Base-by-base conservation (phyloP, 2,888 invertebrate genomes). In the Drosophila nigritarsus region DNA sequence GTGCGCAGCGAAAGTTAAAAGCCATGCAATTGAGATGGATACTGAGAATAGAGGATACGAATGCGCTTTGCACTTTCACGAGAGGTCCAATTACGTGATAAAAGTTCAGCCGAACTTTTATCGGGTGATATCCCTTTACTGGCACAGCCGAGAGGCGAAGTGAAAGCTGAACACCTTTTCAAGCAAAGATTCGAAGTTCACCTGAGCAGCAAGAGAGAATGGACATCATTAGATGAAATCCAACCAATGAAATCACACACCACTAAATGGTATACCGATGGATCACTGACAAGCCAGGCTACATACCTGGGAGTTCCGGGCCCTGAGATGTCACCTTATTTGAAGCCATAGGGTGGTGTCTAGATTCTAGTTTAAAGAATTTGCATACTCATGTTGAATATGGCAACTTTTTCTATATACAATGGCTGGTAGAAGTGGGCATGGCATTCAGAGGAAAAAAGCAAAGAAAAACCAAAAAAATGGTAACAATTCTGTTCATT, bases 21-120 rank as follows among this genome's bases (percentile, higher is more conserved):
- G 80, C 65, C 65, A 62, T 63, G 69, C 80, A 56, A 83, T 80
- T 80, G 71, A 65, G 83, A 80, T 85, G 60, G 58, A 73, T 65
- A 76, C 60, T 15, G 65, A 36, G 64, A 65, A 36, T 53, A 45
- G 24, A 40, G 45, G 13, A 2, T 15, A 30, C 45, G 32, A 15
- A 36, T 18, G 15, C 30, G 30, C 18, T 11, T 32, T 18, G 32
- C 45, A 24, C 7, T 32, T 32, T 15, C 13, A 15, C 32, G 34
- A 34, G 15, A 32, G 4, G 11, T 15, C 15, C 0, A 32, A 34
- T 6, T 42, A 2, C 42, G 6, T 1, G 11, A 13, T 13, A 7
- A 20, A 45, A 20, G 20, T 45, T 7, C 8, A 20, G 20, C 42
- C 20, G 3, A 42, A 42, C 20, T n/a, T 42, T 7, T 7, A 42